Conservation (phyloP, 1,140 invertebrate genomes). For the Scaptomyza pallida region DNA sequence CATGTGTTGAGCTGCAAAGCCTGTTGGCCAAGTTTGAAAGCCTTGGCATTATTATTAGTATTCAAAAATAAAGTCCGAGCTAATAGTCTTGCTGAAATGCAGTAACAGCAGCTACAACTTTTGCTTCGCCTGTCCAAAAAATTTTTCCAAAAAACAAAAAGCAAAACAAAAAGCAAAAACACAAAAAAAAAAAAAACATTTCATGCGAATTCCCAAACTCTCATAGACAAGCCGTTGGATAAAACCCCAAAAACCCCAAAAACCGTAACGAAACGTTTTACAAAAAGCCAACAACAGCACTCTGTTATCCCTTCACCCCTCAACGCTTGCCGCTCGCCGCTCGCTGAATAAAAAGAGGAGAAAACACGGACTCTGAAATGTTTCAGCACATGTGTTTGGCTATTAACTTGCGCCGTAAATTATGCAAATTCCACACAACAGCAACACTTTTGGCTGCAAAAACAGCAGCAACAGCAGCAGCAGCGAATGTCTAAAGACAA, state of each 20-base stretch:
- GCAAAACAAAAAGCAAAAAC: too few relatives aligned
- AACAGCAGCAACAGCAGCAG: slow-evolving; percentile 5
- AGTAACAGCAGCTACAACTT: slow-evolving; percentile 23
- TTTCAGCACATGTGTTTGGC: slow-evolving; percentile 43
- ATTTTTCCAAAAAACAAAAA: too few relatives aligned
- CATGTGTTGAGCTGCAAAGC: slow-evolving; percentile 5
- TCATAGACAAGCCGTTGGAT: background rate
- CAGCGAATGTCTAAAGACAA: slow-evolving; percentile 14
- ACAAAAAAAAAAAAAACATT: too few relatives aligned
- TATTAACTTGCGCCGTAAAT: slow-evolving; percentile 56
- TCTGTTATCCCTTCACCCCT: background rate
- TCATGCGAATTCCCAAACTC: background rate
- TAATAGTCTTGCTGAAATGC: slow-evolving; percentile 3
- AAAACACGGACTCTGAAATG: slow-evolving; percentile 1
- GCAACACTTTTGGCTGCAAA: slow-evolving; percentile 28
- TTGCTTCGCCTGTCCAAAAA: slow-evolving; percentile 4
- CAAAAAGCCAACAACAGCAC: background rate
- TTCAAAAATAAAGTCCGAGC: slow-evolving; percentile 18
- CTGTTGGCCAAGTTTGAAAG: background rate
- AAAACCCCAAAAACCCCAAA: background rate
- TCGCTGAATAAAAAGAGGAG: background rate
- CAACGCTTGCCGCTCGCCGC: too few relatives aligned
- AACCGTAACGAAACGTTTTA: slow-evolving; percentile 5
- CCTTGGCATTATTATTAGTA: slow-evolving; percentile 2
- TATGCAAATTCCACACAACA: slow-evolving; percentile 62